Conservation (phyloP, 92 coral and sea anemone genomes). For the Virgularia gustaviana region DNA sequence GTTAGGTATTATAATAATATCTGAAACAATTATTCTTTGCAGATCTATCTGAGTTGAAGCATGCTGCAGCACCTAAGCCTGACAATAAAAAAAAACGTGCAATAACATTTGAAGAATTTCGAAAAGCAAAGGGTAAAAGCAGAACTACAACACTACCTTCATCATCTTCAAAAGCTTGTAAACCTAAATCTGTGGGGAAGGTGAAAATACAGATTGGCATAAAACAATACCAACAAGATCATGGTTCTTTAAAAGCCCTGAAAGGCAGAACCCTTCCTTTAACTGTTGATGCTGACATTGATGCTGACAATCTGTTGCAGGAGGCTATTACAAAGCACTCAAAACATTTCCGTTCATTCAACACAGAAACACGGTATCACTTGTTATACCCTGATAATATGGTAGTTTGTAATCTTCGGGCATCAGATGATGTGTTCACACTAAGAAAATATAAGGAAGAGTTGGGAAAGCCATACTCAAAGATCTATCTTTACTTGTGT, state of each 20-base stretch:
- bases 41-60: no score
- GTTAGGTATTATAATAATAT: no score
- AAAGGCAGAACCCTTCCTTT: slow-evolving; percentile 4
- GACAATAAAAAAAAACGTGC: neutral
- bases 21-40: no score
- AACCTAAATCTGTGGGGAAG: neutral
- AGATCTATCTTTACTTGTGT: neutral
- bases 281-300: slow-evolving; percentile 5
- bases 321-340: slow-evolving; percentile 20
- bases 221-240: neutral
- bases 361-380: neutral
- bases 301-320: neutral
- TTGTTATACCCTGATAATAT: slow-evolving; percentile 15
- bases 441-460: no score
- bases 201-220: slow-evolving; percentile 11
- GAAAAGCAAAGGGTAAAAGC: neutral
- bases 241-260: neutral
- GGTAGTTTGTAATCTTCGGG: neutral
- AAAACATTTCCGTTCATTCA: slow-evolving; percentile 7
- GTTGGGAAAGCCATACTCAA: no score
- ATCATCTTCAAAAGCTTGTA: no score
- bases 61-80: no score
- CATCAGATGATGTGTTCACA: neutral
- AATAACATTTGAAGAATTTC: neutral
- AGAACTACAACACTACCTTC: neutral